Evolutionary conservation across 2,113 vertebrate species (phyloP).

Genomic region (Nothocercus julius): DNA sequence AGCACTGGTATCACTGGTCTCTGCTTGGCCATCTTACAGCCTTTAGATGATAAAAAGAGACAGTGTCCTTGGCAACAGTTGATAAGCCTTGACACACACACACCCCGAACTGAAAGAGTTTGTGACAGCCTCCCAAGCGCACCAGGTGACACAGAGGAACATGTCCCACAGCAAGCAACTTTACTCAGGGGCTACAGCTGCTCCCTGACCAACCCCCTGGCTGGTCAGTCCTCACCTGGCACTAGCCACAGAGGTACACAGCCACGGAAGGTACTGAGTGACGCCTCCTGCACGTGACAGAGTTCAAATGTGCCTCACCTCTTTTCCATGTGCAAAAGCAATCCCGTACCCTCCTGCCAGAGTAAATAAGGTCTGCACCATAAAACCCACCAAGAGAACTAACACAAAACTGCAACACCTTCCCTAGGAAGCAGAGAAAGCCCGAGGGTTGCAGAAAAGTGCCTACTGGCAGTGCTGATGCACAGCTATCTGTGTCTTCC

Average conservation of each 20-base stretch:
- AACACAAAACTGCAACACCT: background rate
- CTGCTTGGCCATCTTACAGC: background rate
- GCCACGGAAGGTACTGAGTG: background rate
- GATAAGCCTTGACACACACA: background rate
- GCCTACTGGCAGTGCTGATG: background rate
- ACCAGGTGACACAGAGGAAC: background rate
- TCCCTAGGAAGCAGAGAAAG: background rate
- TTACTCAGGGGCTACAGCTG: background rate
- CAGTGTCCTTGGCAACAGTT: background rate
- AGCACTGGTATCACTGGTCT: background rate
- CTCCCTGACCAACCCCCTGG: background rate
- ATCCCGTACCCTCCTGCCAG: background rate
- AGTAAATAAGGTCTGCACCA: background rate
- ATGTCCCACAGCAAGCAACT: background rate
- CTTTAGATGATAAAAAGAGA: background rate
- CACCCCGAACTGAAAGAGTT: background rate
- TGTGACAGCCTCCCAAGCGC: background rate
- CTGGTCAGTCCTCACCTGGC: background rate
- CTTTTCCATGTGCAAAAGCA: background rate
- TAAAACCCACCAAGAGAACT: background rate
- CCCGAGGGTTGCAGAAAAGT: background rate
- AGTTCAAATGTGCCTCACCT: slow-evolving; percentile 1
- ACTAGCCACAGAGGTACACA: background rate
- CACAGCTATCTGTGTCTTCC: background rate
- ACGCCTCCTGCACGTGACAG: background rate